These are phyloP conservation scores for Cydia amplana DNA, from an alignment of 1,140 invertebrate genomes.

Conservation along the genomic window DNA sequence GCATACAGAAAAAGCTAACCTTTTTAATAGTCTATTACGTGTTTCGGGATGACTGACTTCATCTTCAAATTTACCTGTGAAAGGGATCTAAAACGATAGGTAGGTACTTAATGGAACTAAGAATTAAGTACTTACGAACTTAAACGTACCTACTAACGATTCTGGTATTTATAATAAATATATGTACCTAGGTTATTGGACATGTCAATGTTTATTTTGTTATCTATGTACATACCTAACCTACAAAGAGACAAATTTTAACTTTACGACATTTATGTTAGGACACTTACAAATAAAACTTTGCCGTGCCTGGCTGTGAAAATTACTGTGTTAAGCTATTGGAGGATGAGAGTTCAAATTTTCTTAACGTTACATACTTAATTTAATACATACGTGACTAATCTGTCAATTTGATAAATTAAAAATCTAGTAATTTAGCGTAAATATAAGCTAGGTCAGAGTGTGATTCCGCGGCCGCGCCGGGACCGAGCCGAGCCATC, in stretches of 20 bases:
- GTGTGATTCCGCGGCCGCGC: not conserved
- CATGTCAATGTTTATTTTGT: not conserved
- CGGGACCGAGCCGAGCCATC: slow-evolving; percentile 31
- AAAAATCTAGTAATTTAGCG: not conserved
- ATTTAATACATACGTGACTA: too few relatives aligned
- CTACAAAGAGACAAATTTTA: too few relatives aligned
- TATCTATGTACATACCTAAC: too few relatives aligned
- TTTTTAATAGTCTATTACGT: slow-evolving; percentile 44
- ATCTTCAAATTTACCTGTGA: not conserved
- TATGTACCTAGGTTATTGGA: not conserved
- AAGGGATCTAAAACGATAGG: not conserved
- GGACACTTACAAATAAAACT: too few relatives aligned
- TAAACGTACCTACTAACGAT: not conserved
- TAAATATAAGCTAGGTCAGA: not conserved
- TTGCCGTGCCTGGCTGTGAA: too few relatives aligned
- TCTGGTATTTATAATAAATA: not conserved
- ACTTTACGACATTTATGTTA: too few relatives aligned
- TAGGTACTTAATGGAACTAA: not conserved
- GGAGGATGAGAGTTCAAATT: too few relatives aligned
- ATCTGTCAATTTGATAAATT: not conserved
- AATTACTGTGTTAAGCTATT: too few relatives aligned
- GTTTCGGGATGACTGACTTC: slow-evolving; percentile 41
- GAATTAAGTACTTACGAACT: too few relatives aligned
- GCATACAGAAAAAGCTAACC: slow-evolving; percentile 62
- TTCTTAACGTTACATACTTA: too few relatives aligned